Evolutionary conservation across 2,113 vertebrate species (phyloP).

Genomic region (Phaethon lepturus): DNA sequence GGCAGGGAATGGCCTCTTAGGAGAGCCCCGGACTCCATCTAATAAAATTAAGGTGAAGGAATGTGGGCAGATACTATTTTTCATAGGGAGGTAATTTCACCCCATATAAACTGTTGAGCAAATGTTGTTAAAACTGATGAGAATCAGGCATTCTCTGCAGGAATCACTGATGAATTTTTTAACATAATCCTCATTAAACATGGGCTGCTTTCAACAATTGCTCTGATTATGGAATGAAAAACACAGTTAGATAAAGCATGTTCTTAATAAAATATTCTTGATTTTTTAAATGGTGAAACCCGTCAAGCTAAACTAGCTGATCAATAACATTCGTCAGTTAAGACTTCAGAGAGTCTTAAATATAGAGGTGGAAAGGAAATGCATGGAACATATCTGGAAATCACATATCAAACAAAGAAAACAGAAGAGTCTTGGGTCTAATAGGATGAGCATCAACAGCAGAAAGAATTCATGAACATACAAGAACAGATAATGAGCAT

Average conservation of each 20-base stretch:
- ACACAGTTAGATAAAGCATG: neutral
- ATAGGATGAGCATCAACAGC: neutral
- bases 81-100: neutral
- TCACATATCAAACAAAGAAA: neutral
- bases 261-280: neutral
- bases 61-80: accelerated
- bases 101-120: neutral
- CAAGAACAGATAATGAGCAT: neutral
- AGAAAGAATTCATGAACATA: neutral
- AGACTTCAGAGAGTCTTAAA: neutral
- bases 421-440: neutral
- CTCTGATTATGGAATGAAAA: neutral
- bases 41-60: neutral
- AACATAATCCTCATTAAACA: neutral
- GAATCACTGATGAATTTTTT: neutral
- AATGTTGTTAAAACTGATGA: neutral
- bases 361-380: neutral
- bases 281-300: neutral
- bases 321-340: neutral
- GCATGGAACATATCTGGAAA: neutral
- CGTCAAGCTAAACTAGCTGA: neutral
- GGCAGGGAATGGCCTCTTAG: neutral
- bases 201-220: neutral
- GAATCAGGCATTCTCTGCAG: neutral
- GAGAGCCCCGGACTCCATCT: neutral